Evolutionary conservation across 2,888 invertebrate genomes (phyloP), one percentile per base, ranked within the genome.

Genomic region (Drosophila vallismaia): DNA sequence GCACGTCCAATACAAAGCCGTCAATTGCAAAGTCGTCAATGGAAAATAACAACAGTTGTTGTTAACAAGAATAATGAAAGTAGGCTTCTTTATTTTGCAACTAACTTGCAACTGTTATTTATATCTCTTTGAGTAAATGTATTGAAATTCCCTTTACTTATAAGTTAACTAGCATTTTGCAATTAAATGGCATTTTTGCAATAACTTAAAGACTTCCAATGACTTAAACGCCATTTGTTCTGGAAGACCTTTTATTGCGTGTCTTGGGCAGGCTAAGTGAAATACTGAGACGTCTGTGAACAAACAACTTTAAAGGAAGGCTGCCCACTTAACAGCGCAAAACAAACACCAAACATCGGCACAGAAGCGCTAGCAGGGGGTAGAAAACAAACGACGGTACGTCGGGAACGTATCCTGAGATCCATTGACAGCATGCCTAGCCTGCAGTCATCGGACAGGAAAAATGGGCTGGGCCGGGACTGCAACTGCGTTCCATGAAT

Each of bases 281-380:
- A 40, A 19, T 29, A 7, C 28, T 9, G 66, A 79, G 86, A 82
- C 46, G 55, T 40, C 52, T 55, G 58, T 54, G 52, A 60, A 57
- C 63, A 60, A 64, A 52, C 60, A 70, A 77, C 36, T 56, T 72
- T 80, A 74, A 70, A 79, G 74, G 45, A 53, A 14, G 63, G 24
- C 52, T 51, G 67, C 63, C 88, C 77, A 86, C 84, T 88, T 83
- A 86, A 74, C 80, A 54, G 50, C 46, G 63, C 60, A 70, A 63
- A 66, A 64, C 55, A 67, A 76, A 57, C 64, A 62, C 28, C 12
- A 14, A 28, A 14, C 42, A 38, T 38, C 57, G 28, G 48, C 10
- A 26, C 4, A 42, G 51, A 33, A 28, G 10, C 33, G 42, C 38
- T 42, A 33, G 31, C 14, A 26, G 59, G 50, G n/a, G 12, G 44